These are phyloP conservation scores for Clunio marinus DNA, from an alignment of 2,888 invertebrate species.

Conservation along the genomic window DNA sequence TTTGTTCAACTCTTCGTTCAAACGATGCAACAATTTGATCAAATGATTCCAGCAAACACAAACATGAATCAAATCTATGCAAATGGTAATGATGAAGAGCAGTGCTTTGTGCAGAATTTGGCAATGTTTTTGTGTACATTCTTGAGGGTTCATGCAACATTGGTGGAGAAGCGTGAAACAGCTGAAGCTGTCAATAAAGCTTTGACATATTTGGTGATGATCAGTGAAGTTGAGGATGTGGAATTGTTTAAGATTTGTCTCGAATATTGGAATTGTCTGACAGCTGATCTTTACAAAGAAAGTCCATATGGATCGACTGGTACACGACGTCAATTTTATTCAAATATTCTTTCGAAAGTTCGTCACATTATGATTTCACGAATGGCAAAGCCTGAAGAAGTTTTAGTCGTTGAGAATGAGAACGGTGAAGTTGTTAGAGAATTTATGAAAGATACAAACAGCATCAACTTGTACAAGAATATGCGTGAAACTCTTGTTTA, in stretches of 20 bases:
- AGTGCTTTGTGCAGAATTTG: constrained; percentile 97
- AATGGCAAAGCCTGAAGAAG: constrained; percentile 99
- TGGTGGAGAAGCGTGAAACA: constrained; percentile 77
- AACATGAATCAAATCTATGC: constrained; percentile 94
- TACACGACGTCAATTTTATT: constrained; percentile 68
- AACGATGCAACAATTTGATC: constrained; percentile 87
- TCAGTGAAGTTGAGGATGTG: constrained; percentile 97
- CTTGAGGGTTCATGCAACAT: constrained; percentile 89
- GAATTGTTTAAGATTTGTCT: constrained; percentile 99
- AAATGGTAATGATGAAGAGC: constrained; percentile 90
- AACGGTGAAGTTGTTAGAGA: constrained; percentile 99
- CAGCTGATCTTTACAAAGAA: constrained; percentile 88
- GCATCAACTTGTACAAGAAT: constrained; percentile 98
- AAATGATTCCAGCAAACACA: constrained; percentile 85
- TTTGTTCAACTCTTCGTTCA: constrained; percentile 85
- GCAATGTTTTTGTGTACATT: constrained; percentile 96
- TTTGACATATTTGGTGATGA: constrained; percentile 79
- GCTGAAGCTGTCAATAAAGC: constrained; percentile 76
- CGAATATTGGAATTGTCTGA: constrained; percentile 96
- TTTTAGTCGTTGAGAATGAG: constrained; percentile 98
- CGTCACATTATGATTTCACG: constrained; percentile 97
- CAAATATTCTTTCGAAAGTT: constrained; percentile 78
- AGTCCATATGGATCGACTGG: constrained; percentile 61
- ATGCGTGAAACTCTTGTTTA: constrained; percentile 98
- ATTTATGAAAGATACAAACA: constrained; percentile 99